Evolutionary conservation across 2,113 vertebrate genomes (phyloP).

Genomic region (Micromys minutus): DNA sequence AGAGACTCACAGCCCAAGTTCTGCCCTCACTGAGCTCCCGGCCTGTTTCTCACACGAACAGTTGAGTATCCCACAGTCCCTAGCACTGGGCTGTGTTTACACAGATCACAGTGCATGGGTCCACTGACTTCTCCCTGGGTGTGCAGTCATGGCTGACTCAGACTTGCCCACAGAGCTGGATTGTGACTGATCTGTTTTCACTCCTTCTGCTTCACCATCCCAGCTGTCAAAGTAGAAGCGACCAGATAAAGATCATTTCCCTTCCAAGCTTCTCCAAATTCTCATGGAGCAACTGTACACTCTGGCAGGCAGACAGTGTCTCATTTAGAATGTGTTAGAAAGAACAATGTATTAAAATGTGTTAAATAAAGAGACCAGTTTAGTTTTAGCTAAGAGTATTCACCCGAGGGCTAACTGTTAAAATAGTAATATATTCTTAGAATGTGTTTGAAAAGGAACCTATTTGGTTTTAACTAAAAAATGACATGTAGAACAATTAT

Average conservation of each 20-base stretch:
- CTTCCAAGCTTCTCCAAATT: not conserved
- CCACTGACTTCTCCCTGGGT: not conserved
- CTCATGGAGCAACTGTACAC: not conserved
- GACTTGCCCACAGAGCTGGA: not conserved
- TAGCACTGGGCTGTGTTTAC: not conserved
- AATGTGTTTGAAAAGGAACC: not conserved
- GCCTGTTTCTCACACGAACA: not conserved
- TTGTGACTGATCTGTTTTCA: not conserved
- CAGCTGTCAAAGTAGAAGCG: not conserved
- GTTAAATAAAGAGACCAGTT: not conserved
- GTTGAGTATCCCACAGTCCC: not conserved
- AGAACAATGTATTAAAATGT: not conserved
- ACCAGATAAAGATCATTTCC: not conserved
- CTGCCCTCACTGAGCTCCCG: not conserved
- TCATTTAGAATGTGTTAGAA: no score
- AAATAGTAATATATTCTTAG: not conserved
- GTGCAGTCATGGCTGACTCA: not conserved
- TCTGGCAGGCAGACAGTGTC: not conserved
- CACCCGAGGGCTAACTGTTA: not conserved
- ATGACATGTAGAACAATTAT: not conserved
- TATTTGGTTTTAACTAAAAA: not conserved
- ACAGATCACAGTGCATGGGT: not conserved
- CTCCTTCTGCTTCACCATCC: not conserved
- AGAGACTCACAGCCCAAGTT: not conserved
- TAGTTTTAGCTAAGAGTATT: not conserved